A percentile compares a stretch with the other conserved stretches of the same genome.
Conservation (phyloP, 2,113 vertebrate species). For the Myotis brandtii region DNA sequence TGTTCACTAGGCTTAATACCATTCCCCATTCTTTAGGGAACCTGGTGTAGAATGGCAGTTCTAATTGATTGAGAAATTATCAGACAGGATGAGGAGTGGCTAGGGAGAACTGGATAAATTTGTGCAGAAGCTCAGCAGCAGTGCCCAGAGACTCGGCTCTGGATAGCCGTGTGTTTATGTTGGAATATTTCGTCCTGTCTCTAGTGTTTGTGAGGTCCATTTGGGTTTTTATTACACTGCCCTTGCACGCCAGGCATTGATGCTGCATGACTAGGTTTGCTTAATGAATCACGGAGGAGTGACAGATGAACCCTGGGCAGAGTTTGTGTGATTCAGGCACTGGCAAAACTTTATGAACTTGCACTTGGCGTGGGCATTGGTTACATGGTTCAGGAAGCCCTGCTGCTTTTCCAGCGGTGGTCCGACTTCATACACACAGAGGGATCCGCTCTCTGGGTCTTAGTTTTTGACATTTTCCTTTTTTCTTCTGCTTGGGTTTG, state of each 20-base stretch:
- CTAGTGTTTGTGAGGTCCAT: neutral
- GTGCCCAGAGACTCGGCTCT: neutral
- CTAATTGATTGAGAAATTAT: neutral
- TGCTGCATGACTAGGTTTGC: neutral
- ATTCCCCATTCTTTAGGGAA: neutral
- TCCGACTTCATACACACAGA: neutral
- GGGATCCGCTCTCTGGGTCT: neutral
- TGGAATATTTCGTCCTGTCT: neutral
- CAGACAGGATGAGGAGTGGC: neutral
- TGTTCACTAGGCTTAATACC: neutral
- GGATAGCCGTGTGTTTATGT: neutral
- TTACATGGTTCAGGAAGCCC: neutral
- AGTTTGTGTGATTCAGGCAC: neutral
- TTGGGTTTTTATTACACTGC: neutral
- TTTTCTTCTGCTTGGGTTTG: neutral
- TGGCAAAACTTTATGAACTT: neutral
- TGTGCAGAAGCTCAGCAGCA: neutral
- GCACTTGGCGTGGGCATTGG: neutral
- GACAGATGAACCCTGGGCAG: neutral
- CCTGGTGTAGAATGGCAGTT: neutral
- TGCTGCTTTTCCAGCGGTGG: neutral
- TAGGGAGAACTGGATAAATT: neutral
- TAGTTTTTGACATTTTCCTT: neutral
- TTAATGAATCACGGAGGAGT: neutral
- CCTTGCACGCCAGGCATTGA: neutral